Evolutionary conservation across 2,113 vertebrate species (phyloP).

Genomic region (Macrotus californicus): DNA sequence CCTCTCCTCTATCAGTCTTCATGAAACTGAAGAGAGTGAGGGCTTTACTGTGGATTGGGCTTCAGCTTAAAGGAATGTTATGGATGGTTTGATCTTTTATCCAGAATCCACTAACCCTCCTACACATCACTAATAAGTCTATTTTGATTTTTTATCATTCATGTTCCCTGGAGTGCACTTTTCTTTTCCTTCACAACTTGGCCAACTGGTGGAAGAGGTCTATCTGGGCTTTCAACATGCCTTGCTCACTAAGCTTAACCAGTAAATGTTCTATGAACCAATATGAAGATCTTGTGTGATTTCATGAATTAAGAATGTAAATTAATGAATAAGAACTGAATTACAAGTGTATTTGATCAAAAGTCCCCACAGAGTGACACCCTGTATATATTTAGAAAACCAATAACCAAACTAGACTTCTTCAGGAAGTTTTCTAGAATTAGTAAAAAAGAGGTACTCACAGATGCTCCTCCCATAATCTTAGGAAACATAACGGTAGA

Average conservation of each 20-base stretch:
- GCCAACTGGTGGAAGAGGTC: neutral
- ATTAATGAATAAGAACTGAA: conserved; percentile 4
- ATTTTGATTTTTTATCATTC: neutral
- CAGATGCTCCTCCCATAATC: conserved; percentile 97
- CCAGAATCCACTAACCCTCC: neutral
- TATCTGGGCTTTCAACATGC: neutral
- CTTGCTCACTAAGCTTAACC: neutral
- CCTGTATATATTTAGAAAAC: conserved; percentile 4
- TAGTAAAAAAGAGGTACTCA: conserved; percentile 81
- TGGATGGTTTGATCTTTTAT: neutral
- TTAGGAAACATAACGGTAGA: conserved; percentile 94
- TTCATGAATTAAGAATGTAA: conserved; percentile 12
- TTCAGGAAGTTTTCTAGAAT: conserved; percentile 30
- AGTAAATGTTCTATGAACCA: neutral
- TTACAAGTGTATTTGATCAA: neutral
- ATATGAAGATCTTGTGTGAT: neutral
- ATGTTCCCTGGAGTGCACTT: neutral
- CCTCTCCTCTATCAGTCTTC: neutral
- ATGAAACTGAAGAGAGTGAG: neutral
- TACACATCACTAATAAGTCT: neutral
- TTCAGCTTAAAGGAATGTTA: neutral
- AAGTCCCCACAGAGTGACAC: neutral
- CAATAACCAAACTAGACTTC: neutral
- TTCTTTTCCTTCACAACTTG: neutral
- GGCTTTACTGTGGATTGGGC: neutral